phyloP scores from a whole-genome alignment of 2,888 invertebrate genomes.

The Ditylenchus weischeri region DNA sequence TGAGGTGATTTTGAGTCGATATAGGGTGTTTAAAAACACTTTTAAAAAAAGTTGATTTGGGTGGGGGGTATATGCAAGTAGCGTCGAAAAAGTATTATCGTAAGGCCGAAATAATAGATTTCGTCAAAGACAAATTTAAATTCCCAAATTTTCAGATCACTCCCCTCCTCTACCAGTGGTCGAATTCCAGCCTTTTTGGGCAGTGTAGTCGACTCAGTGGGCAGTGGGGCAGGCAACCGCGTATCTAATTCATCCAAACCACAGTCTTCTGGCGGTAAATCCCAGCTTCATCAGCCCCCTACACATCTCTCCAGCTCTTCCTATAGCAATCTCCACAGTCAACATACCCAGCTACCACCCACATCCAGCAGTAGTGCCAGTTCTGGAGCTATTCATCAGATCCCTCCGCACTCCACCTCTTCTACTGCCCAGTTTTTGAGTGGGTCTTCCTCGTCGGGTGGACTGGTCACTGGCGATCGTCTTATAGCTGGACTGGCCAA shows the following conservation, averaged over 20 bases:
- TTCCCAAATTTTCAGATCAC: neutral
- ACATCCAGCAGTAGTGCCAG: neutral
- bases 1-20: too few relatives aligned
- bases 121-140: too few relatives aligned
- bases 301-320: neutral
- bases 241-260: neutral
- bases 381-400: neutral
- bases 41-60: too few relatives aligned
- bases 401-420: neutral
- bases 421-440: neutral
- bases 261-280: neutral
- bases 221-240: neutral
- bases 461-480: slow-evolving; percentile 3
- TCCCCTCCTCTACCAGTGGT: slow-evolving; percentile 5
- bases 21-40: too few relatives aligned
- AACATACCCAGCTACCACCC: neutral
- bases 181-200: slow-evolving; percentile 3
- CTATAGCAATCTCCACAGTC: slow-evolving; percentile 3
- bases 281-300: slow-evolving; percentile 5
- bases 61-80: too few relatives aligned
- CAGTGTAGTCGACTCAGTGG: slow-evolving; percentile 3
- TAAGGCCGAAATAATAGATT: too few relatives aligned
- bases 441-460: slow-evolving; percentile 4
- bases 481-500: slow-evolving; percentile 6
- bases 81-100: too few relatives aligned